Conservation (phyloP, 2,888 invertebrate species). For the Lasius fuliginosus region DNA sequence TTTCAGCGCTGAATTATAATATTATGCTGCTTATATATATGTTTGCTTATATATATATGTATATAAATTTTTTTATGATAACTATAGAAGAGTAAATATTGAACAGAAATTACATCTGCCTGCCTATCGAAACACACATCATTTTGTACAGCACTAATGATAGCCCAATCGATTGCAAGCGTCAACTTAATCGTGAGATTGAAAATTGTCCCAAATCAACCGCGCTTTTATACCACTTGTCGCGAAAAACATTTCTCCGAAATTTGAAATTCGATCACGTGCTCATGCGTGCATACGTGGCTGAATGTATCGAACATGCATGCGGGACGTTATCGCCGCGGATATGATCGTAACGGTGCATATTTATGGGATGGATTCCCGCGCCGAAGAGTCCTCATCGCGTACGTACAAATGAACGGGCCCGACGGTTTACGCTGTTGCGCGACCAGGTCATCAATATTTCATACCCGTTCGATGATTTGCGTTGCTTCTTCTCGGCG, state of each 20-base stretch:
- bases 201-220: conserved; percentile 54
- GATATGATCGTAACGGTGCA: conserved; percentile 73
- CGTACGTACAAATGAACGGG: conserved; percentile 68
- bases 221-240: conserved; percentile 32
- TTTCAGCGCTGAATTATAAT: conserved; percentile 11
- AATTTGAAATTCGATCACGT: conserved; percentile 77
- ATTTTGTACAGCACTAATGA: conserved; percentile 11
- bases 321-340: conserved; percentile 65
- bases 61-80: not conserved
- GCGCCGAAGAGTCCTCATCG: conserved; percentile 65
- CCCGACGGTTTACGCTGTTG: conserved; percentile 42
- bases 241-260: conserved; percentile 64
- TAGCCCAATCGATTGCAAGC: conserved; percentile 10
- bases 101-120: not conserved
- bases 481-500: conserved; percentile 38
- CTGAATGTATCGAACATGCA: conserved; percentile 61
- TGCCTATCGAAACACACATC: not conserved
- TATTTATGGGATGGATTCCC: conserved; percentile 73
- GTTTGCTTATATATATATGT: not conserved
- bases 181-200: conserved; percentile 31
- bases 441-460: conserved; percentile 70
- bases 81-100: no score
- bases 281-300: conserved; percentile 40
- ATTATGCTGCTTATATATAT: not conserved
- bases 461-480: conserved; percentile 65